These are phyloP conservation scores for Prunella strophiata DNA, from an alignment of 2,797 vertebrate genomes.

Conservation along the genomic window DNA sequence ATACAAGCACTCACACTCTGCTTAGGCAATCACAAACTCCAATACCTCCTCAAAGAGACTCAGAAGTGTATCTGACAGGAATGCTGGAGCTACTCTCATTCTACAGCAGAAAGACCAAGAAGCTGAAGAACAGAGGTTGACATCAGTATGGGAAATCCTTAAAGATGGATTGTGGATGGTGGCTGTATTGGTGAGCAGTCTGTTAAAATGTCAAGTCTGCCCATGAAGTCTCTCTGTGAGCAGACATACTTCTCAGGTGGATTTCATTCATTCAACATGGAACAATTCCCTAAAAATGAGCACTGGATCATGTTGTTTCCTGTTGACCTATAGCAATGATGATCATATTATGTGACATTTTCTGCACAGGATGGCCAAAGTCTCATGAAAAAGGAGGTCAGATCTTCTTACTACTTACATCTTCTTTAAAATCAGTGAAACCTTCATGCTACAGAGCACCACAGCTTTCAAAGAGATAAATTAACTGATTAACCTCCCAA, in stretches of 20 bases:
- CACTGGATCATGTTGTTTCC: neutral
- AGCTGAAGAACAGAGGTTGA: neutral
- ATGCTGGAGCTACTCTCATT: neutral
- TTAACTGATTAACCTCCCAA: neutral
- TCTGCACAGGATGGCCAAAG: neutral
- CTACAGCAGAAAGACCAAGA: neutral
- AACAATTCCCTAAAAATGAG: neutral
- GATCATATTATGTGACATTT: neutral
- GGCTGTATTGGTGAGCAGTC: neutral
- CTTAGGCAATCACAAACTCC: neutral
- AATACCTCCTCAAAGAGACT: neutral
- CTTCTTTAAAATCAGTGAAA: neutral
- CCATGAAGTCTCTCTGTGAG: neutral
- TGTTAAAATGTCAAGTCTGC: neutral
- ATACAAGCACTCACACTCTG: neutral
- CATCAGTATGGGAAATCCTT: neutral
- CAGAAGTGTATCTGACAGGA: neutral
- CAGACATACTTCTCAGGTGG: neutral
- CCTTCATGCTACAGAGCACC: neutral
- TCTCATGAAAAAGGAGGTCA: neutral
- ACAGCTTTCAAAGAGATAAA: neutral
- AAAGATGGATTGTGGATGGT: neutral
- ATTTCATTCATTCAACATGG: neutral
- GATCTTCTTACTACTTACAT: neutral
- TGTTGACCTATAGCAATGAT: neutral